Evolutionary conservation across 2,888 invertebrate genomes (phyloP), one percentile per base, ranked within the genome.

Genomic region (Andrena flavipes): DNA sequence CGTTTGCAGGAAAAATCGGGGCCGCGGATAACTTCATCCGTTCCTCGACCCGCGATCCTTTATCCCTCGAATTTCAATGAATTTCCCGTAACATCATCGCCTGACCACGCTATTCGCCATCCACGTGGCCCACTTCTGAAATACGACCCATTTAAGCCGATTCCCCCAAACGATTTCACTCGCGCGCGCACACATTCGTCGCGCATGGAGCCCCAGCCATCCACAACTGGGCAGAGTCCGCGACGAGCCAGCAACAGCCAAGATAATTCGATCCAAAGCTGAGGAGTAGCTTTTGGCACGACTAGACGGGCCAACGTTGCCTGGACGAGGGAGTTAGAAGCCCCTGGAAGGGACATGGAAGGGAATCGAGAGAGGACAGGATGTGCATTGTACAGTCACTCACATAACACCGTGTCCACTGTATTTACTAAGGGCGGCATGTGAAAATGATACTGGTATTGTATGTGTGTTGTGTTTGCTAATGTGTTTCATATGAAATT

Each of bases 361-460:
- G 26, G 35, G 26, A 59, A 56, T 30, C 33, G 51, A 20, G 59
- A 30, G 42, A 49, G 42, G 54, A 48, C 54, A 48, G 42, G 13
- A 7, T 26, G 30, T 6, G 16, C 13, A 75, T 59, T 70, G 77
- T 80, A 91, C 90, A 42, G 42, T 42, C 42, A 42, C 4, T 42
- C 42, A 5, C 42, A 42, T 4, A 42, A 42, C 42, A 42, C 42
- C 42, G 42, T 13, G 13, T 42, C 13, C 42, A 16, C 16, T 13
- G 16, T 16, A 42, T 42, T 42, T 16, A 5, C 42, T 16, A 42
- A 42, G 3, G 13, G 13, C 13, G 42, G 42, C 1, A 42, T 42
- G 42, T 13, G 16, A 42, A 42, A 42, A 42, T 10, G 42, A 16
- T 13, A 13, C 42, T 16, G 42, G 4, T 13, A 42, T 16, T 16